Evolutionary conservation across 2,797 vertebrate species (phyloP).

Genomic region (Aplochiton taeniatus): DNA sequence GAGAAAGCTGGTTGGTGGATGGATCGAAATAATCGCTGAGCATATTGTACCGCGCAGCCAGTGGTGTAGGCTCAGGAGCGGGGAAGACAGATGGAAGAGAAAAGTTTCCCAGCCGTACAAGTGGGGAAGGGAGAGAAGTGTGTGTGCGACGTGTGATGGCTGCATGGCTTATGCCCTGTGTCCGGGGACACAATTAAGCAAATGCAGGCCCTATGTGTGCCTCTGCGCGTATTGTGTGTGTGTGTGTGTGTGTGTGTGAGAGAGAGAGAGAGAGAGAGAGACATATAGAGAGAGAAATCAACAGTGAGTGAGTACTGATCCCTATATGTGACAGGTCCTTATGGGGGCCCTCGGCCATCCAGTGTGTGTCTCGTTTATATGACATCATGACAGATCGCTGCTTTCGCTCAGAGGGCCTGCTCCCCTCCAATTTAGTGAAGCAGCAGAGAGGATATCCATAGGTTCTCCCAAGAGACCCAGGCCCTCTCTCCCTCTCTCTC

Average conservation of each 20-base stretch:
- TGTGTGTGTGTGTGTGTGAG: conserved; percentile 16
- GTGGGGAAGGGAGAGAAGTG: too few species aligned
- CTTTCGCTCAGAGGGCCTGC: conserved; percentile 60
- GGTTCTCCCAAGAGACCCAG: conserved; percentile 58
- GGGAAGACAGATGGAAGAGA: too few species aligned
- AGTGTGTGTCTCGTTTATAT: conserved; percentile 59
- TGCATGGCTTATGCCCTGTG: too few species aligned
- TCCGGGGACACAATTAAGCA: too few species aligned
- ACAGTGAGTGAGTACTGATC: neutral
- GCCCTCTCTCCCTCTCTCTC: neutral
- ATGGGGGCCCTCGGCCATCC: conserved; percentile 56
- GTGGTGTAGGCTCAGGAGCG: too few species aligned
- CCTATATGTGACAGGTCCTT: conserved; percentile 35
- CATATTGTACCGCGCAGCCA: too few species aligned
- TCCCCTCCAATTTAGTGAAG: conserved; percentile 73
- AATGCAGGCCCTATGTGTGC: too few species aligned
- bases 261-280: conserved; percentile 33
- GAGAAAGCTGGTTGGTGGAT: too few species aligned
- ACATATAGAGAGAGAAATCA: conserved; percentile 14
- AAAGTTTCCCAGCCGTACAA: too few species aligned
- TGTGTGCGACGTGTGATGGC: too few species aligned
- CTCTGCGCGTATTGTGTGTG: too few species aligned
- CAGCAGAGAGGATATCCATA: conserved; percentile 56
- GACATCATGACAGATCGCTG: conserved; percentile 73
- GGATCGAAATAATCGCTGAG: too few species aligned